Conservation (phyloP, 2,797 vertebrate species). For the Danio kyathit region DNA sequence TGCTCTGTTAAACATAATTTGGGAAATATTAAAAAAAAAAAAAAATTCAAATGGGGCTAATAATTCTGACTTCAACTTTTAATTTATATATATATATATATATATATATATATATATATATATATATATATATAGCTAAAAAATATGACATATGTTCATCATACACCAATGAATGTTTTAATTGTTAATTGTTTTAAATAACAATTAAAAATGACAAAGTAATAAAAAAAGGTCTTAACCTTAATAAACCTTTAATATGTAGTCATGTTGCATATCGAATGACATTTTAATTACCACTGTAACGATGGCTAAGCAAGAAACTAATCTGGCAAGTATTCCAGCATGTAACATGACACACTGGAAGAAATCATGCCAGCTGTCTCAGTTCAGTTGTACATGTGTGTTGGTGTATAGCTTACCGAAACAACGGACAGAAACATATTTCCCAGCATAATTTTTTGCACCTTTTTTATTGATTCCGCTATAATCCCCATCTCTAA, state of each 20-base stretch:
- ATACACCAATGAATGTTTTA: too few species aligned
- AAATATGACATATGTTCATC: too few species aligned
- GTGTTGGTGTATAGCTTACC: conserved; percentile 31
- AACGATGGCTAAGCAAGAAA: conserved; percentile 33
- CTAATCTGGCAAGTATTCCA: conserved; percentile 36
- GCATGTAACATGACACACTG: conserved; percentile 43
- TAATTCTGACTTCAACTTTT: too few species aligned
- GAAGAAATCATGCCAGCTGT: conserved; percentile 37
- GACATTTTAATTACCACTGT: conserved; percentile 22
- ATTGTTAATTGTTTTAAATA: too few species aligned
- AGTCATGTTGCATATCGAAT: conserved; percentile 18
- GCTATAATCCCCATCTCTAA: conserved; percentile 21
- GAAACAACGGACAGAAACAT: background rate
- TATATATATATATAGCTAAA: too few species aligned
- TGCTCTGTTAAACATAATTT: too few species aligned
- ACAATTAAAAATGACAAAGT: background rate
- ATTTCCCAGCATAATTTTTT: background rate
- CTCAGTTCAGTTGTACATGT: conserved; percentile 32
- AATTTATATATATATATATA: too few species aligned
- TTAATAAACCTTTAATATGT: background rate
- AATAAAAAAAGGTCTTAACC: background rate
- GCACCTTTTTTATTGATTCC: conserved; percentile 30
- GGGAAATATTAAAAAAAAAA: too few species aligned
- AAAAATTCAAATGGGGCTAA: too few species aligned
- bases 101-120: too few species aligned